A percentile compares a stretch with the other conserved stretches of the same genome.
These are phyloP conservation scores for Hassar affinis DNA, from an alignment of 2,113 vertebrate genomes.

Conservation along the genomic window DNA sequence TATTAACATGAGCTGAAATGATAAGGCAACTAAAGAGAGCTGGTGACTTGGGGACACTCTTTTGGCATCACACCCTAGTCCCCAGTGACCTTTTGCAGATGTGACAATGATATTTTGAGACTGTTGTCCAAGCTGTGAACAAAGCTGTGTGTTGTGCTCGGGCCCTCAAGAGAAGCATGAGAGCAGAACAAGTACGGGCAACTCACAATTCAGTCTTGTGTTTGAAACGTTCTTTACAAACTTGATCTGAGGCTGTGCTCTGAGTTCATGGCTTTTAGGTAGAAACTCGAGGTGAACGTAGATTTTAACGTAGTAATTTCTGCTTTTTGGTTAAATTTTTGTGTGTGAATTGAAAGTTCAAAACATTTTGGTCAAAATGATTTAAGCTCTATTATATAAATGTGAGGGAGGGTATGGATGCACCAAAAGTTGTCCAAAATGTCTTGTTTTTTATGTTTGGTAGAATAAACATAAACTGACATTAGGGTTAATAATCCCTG, in stretches of 20 bases:
- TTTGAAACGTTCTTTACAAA: conserved; percentile 30
- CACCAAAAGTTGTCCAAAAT: not conserved
- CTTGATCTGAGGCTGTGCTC: not conserved
- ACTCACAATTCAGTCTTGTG: conserved; percentile 34
- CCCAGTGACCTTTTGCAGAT: conserved; percentile 42
- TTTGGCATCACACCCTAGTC: conserved; percentile 35
- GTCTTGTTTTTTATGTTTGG: not conserved
- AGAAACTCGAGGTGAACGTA: not conserved
- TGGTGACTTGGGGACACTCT: conserved; percentile 46
- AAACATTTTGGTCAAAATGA: not conserved
- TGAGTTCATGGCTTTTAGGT: not conserved
- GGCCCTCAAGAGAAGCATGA: conserved; percentile 28
- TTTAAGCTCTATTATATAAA: not conserved
- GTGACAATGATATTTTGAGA: conserved; percentile 50
- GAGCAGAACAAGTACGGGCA: conserved; percentile 41
- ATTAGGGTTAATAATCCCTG: not conserved
- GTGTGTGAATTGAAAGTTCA: not conserved
- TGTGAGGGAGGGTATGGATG: not conserved
- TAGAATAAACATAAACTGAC: not conserved
- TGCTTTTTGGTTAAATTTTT: not conserved
- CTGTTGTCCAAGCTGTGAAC: conserved; percentile 47
- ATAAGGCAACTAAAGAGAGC: conserved; percentile 33
- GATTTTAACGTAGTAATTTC: not conserved
- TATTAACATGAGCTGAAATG: conserved; percentile 36
- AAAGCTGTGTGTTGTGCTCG: conserved; percentile 28